Evolutionary conservation across 2,888 invertebrate genomes (phyloP).

Genomic region (Acleris emargana): DNA sequence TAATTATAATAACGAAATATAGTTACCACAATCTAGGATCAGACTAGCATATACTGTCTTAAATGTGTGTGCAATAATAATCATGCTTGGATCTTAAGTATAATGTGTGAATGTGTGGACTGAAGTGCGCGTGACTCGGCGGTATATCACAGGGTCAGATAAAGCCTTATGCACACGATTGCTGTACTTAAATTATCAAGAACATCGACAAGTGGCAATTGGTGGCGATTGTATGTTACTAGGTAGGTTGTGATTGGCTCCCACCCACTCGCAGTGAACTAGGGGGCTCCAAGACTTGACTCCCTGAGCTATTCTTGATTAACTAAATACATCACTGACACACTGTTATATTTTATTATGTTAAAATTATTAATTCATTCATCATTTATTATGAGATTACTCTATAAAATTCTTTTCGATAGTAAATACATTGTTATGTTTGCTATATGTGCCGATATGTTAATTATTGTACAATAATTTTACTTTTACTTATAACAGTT

Average conservation of each 20-base stretch:
- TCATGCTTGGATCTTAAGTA: slow-evolving; percentile 45
- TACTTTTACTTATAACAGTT: slow-evolving; percentile 64
- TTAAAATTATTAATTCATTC: slow-evolving; percentile 40
- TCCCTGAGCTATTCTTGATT: slow-evolving; percentile 37
- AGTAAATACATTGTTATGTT: slow-evolving; percentile 76
- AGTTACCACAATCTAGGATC: slow-evolving; percentile 73
- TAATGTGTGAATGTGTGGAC: slow-evolving; percentile 52
- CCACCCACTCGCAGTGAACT: slow-evolving; percentile 37
- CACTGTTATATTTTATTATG: slow-evolving; percentile 42
- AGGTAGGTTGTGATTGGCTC: slow-evolving; percentile 46
- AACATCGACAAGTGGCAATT: slow-evolving; percentile 50
- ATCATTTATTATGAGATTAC: slow-evolving; percentile 68
- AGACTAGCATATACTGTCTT: slow-evolving; percentile 71
- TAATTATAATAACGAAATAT: slow-evolving; percentile 60
- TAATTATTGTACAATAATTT: slow-evolving; percentile 70
- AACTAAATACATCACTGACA: slow-evolving; percentile 53
- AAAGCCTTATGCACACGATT: slow-evolving; percentile 60
- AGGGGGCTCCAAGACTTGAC: slow-evolving; percentile 42
- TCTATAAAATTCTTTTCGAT: slow-evolving; percentile 55
- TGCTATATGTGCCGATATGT: slow-evolving; percentile 67
- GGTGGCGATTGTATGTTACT: slow-evolving; percentile 45
- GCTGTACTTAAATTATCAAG: slow-evolving; percentile 53
- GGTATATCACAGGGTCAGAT: slow-evolving; percentile 65
- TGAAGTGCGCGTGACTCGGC: slow-evolving; percentile 44
- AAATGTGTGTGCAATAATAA: slow-evolving; percentile 77